Percentiles rank a stretch among this genome's conserved stretches.
These are phyloP conservation scores for Gastrophryne carolinensis DNA, from an alignment of 2,797 vertebrate genomes.

Conservation along the genomic window DNA sequence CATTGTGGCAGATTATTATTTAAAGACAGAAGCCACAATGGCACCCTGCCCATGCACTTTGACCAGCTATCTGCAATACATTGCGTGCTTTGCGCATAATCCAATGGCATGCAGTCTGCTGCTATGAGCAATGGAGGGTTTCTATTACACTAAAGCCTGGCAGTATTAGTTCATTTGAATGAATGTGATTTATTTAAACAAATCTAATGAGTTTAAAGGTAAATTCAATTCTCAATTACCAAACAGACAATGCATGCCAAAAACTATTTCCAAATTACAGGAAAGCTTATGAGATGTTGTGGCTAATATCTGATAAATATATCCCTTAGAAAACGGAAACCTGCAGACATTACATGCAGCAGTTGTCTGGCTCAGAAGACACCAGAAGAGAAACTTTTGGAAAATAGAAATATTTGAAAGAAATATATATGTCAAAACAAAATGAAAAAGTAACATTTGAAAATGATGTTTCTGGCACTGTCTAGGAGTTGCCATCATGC, in stretches of 20 bases:
- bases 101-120: too few species aligned
- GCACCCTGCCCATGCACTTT: too few species aligned
- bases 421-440: too few species aligned
- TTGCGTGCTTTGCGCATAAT: too few species aligned
- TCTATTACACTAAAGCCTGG: background rate
- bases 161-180: slow-evolving; percentile 10
- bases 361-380: slow-evolving; percentile 9
- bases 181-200: slow-evolving; percentile 35
- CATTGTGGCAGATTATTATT: too few species aligned
- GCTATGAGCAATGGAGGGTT: too few species aligned
- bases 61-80: too few species aligned
- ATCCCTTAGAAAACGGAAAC: slow-evolving; percentile 28
- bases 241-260: slow-evolving; percentile 28
- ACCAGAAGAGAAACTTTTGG: background rate
- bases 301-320: slow-evolving; percentile 14
- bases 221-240: slow-evolving; percentile 44
- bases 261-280: slow-evolving; percentile 36
- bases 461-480: too few species aligned
- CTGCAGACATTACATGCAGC: slow-evolving; percentile 13
- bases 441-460: too few species aligned
- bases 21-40: too few species aligned
- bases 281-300: slow-evolving; percentile 5
- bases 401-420: background rate
- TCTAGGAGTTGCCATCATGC: too few species aligned
- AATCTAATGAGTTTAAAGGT: slow-evolving; percentile 29